phyloP scores from a whole-genome alignment of 2,888 invertebrate species.

The Drosophila colorata region DNA sequence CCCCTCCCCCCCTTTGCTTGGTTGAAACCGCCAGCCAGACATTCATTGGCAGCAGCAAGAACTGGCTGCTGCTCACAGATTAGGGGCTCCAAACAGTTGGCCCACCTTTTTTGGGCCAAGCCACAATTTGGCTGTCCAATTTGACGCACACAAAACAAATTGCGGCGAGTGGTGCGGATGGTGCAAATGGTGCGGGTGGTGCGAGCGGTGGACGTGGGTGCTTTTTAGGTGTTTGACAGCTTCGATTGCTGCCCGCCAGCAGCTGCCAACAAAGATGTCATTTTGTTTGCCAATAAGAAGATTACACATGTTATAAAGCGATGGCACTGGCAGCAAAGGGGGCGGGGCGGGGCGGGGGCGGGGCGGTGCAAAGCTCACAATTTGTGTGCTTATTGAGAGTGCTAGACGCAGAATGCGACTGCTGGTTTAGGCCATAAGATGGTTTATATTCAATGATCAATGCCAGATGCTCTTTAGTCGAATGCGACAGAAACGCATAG shows the following conservation, averaged over 20 bases:
- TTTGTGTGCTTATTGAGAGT: slow-evolving; percentile 1
- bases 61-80: slow-evolving; percentile 29
- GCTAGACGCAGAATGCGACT: background rate
- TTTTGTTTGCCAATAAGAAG: slow-evolving; percentile 62
- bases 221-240: slow-evolving; percentile 8
- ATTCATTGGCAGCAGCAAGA: slow-evolving; percentile 52
- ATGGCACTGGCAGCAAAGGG: background rate
- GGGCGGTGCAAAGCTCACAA: slow-evolving; percentile 10
- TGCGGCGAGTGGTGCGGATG: slow-evolving; percentile 39
- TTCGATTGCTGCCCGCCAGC: slow-evolving; percentile 37
- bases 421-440: background rate
- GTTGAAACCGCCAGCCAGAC: slow-evolving; percentile 56
- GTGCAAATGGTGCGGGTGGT: background rate
- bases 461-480: background rate
- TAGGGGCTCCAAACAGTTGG: slow-evolving; percentile 22
- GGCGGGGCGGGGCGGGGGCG: background rate
- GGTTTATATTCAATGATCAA: slow-evolving; percentile 6
- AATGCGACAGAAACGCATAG: background rate
- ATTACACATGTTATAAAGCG: slow-evolving; percentile 50
- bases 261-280: slow-evolving; percentile 51
- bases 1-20: background rate
- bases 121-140: slow-evolving; percentile 73
- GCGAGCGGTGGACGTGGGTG: too few relatives aligned
- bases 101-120: slow-evolving; percentile 35
- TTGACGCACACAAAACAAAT: slow-evolving; percentile 71